Percentiles rank a stretch among this genome's conserved stretches.
Evolutionary conservation across 2,797 vertebrate species (phyloP).

Genomic region (Acropternis orthonyx): DNA sequence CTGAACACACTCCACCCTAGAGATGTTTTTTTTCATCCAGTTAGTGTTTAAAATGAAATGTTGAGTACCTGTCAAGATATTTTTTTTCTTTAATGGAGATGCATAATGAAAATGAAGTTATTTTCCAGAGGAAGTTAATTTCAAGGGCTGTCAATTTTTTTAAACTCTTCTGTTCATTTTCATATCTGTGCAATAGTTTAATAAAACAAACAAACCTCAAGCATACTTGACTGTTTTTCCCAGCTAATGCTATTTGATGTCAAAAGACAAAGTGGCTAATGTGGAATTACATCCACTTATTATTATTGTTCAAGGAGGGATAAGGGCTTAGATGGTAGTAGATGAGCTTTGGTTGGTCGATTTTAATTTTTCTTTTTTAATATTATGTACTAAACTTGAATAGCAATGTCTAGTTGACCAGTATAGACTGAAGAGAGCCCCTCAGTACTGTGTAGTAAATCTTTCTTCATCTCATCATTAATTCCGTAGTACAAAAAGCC

Average conservation of each 20-base stretch:
- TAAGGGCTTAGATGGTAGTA: not conserved
- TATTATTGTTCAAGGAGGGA: not conserved
- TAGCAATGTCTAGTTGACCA: not conserved
- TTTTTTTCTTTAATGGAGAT: conserved; percentile 32
- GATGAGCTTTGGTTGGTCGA: not conserved
- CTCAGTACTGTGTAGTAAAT: not conserved
- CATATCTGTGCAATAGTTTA: conserved; percentile 29
- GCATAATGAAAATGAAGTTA: conserved; percentile 48
- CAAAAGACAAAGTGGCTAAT: conserved; percentile 32
- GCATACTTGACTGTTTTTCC: conserved; percentile 17
- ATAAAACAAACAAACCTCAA: conserved; percentile 16
- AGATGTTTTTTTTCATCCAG: conserved; percentile 66
- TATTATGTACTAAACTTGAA: not conserved
- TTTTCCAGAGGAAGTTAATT: conserved; percentile 65
- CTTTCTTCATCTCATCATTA: not conserved
- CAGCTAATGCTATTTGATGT: conserved; percentile 33
- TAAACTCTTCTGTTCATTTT: conserved; percentile 42
- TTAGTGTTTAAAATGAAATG: conserved; percentile 72
- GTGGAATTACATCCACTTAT: conserved; percentile 40
- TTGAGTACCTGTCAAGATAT: conserved; percentile 64
- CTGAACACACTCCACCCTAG: conserved; percentile 71
- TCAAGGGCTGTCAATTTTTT: conserved; percentile 43
- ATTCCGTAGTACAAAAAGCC: not conserved
- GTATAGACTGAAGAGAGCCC: not conserved
- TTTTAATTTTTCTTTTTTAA: not conserved